These are phyloP conservation scores for Leptinotarsa tumamoca DNA, from an alignment of 2,888 invertebrate genomes.

Conservation along the genomic window DNA sequence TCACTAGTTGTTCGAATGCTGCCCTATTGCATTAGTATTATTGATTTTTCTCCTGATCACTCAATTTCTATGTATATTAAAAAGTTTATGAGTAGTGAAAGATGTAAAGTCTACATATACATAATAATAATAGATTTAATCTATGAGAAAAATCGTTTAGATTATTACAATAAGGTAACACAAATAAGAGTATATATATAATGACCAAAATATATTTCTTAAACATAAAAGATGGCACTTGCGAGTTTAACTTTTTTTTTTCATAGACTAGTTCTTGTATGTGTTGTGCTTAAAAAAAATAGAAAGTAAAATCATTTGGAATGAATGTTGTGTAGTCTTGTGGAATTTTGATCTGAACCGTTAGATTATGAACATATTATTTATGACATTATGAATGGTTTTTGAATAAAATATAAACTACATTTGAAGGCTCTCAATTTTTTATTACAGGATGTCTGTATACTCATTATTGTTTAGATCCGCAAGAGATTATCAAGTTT, in stretches of 20 bases:
- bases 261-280: slow-evolving; percentile 53
- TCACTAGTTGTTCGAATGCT: not conserved
- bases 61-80: slow-evolving; percentile 52
- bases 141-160: slow-evolving; percentile 50
- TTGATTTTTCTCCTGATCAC: slow-evolving; percentile 46
- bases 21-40: slow-evolving; percentile 50
- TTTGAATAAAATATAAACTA: slow-evolving; percentile 51
- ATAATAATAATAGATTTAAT: slow-evolving; percentile 51
- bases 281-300: slow-evolving; percentile 56
- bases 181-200: slow-evolving; percentile 46
- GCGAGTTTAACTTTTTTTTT: slow-evolving; percentile 48
- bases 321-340: slow-evolving; percentile 58
- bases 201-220: slow-evolving; percentile 52
- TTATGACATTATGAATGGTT: slow-evolving; percentile 51
- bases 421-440: not conserved
- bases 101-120: slow-evolving; percentile 49
- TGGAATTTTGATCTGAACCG: slow-evolving; percentile 54
- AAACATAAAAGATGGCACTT: slow-evolving; percentile 42
- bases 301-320: slow-evolving; percentile 54
- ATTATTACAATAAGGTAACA: slow-evolving; percentile 41
- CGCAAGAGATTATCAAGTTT: no score
- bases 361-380: slow-evolving; percentile 54
- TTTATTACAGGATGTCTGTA: not conserved
- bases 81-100: slow-evolving; percentile 45
- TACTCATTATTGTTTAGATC: no score